Conservation (phyloP, 1,140 invertebrate species). For the Gonioctena quinquepunctata region DNA sequence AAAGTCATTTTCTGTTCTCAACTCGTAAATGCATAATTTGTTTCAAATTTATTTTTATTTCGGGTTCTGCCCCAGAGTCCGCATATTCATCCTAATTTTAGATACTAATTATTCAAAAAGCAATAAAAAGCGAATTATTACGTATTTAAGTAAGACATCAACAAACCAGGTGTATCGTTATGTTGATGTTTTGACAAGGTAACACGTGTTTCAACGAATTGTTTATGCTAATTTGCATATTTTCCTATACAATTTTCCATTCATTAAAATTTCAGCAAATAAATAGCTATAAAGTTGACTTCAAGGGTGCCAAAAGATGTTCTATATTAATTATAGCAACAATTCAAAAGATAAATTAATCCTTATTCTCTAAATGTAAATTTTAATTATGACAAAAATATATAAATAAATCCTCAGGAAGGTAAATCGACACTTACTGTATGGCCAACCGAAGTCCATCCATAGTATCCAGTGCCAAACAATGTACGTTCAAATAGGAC, state of each 20-base stretch:
- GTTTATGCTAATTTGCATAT: neutral
- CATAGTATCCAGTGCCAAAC: neutral
- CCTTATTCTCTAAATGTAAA: no score
- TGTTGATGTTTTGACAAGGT: neutral
- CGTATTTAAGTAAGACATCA: neutral
- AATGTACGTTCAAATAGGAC: neutral
- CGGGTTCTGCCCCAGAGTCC: no score
- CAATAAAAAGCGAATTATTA: neutral
- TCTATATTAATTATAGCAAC: no score
- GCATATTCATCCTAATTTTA: neutral
- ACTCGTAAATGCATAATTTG: no score
- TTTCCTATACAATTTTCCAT: neutral
- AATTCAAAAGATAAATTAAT: no score
- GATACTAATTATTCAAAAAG: neutral
- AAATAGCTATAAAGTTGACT: neutral
- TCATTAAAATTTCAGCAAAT: neutral
- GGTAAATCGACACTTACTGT: constrained; percentile 8
- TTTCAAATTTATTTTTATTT: no score
- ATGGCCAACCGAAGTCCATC: neutral
- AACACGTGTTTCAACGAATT: neutral
- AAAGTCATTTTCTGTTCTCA: no score
- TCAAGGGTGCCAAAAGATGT: no score
- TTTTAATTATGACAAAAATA: no score
- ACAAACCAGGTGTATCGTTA: neutral
- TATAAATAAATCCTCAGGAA: no score